A percentile compares a stretch with the other conserved stretches of the same genome.
Conservation (phyloP, 2,888 invertebrate genomes). For the Lepeophtheirus nordmannii region DNA sequence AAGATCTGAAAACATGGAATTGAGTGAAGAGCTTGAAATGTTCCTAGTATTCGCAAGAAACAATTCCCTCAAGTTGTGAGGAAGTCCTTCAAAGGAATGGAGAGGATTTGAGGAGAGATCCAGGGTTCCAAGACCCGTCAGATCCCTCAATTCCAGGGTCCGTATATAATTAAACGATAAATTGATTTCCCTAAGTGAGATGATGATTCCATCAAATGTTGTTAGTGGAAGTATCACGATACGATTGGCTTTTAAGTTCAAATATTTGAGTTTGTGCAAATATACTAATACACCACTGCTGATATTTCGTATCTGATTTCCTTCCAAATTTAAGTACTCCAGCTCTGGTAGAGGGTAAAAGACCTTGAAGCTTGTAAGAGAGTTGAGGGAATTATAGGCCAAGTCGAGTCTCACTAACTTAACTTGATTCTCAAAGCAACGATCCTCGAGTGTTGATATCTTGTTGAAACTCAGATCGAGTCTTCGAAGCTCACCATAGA, state of each 20-base stretch:
- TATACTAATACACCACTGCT: neutral
- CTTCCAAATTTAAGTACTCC: neutral
- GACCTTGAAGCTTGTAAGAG: neutral
- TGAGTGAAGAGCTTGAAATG: neutral
- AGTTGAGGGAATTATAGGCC: neutral
- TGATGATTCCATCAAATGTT: neutral
- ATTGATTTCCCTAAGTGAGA: neutral
- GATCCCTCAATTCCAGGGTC: neutral
- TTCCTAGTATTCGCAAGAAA: neutral
- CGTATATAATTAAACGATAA: neutral
- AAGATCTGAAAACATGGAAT: neutral
- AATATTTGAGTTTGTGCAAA: neutral
- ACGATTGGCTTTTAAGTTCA: neutral
- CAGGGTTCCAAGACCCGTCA: neutral
- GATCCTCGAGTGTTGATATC: slow-evolving; percentile 10
- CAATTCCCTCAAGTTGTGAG: neutral
- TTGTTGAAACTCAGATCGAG: slow-evolving; percentile 4
- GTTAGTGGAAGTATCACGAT: neutral
- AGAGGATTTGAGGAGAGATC: slow-evolving; percentile 1
- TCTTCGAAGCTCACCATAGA: slow-evolving; percentile 7
- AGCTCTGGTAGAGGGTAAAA: neutral
- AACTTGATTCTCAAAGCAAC: slow-evolving; percentile 8
- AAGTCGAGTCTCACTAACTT: neutral
- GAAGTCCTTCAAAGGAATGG: neutral
- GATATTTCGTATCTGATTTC: neutral